Conservation (phyloP, 2,797 vertebrate species). For the Psittacula echo region DNA sequence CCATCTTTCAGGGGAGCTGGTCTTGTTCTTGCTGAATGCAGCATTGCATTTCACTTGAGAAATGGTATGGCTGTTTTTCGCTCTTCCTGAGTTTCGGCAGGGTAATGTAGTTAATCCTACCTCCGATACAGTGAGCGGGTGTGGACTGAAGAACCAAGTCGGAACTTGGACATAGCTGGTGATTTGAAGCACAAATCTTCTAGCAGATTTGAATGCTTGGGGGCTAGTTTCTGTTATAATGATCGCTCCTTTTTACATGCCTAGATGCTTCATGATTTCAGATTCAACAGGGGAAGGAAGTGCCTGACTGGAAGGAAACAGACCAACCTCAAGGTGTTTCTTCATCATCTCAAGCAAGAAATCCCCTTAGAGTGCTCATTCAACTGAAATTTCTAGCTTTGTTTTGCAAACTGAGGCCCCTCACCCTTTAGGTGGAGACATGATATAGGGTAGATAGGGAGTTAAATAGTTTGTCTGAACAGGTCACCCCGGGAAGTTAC, state of each 20-base stretch:
- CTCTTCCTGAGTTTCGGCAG: background rate
- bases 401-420: background rate
- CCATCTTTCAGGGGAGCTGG: background rate
- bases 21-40: background rate
- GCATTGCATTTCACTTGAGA: background rate
- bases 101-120: constrained; percentile 2
- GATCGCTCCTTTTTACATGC: constrained; percentile 9
- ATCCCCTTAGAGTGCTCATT: background rate
- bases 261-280: constrained; percentile 29
- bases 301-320: constrained; percentile 1
- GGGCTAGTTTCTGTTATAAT: background rate
- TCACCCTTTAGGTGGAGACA: background rate
- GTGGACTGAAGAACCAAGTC: background rate
- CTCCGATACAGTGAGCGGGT: background rate
- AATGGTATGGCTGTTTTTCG: background rate
- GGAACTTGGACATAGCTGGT: background rate
- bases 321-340: constrained; percentile 25
- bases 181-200: constrained; percentile 22
- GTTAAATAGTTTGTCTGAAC: background rate
- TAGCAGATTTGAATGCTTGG: background rate
- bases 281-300: background rate
- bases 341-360: constrained; percentile 37
- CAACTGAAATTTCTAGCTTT: background rate
- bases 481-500: background rate
- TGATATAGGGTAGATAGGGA: background rate